Evolutionary conservation across 2,888 invertebrate species (phyloP), one percentile per base, ranked within the genome.

Genomic region (Drosophila quinaria): DNA sequence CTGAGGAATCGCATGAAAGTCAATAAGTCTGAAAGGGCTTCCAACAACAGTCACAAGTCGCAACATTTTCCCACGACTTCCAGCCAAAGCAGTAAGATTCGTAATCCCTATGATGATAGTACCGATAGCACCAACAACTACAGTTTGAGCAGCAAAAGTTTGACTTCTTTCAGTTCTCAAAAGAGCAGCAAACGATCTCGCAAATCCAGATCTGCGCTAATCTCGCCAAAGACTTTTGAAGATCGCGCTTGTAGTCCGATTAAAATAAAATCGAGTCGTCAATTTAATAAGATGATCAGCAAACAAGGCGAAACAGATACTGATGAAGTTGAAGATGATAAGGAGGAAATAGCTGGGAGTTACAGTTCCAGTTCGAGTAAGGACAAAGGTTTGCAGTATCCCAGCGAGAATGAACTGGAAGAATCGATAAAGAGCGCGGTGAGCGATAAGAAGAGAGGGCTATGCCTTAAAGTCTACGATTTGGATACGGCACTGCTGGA

Each of bases 211-310:
- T 15, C 22, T 15, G 9, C n/a, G 9, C 17, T 3, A 17, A 47
- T 11, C 6, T 55, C 11, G 15, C 1, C 37, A 0, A 82, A 70
- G 44, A 69, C 42, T 10, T 84, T 55, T 62, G 55, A 69, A 41
- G 83, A 84, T 77, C 80, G 88, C 13, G 84, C 54, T 17, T 73
- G 64, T 47, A 87, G 88, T 51, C 88, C 88, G 31, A 87, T 87
- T 41, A 61, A 67, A 29, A 35, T 82, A 13, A 49, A 47, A 22
- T 60, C 13, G 2, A 17, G n/a, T 2, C 22, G n/a, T 11, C 31
- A 13, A 22, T 11, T 6, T 3, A 39, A 47, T 13, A 11, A 19
- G 13, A 47, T 1, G 17, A 31, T 46, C 9, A 15, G 15, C 13
- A 5, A 31, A 8, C 9, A 15, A 42, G 4, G 44, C 31, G 19